A percentile compares a stretch with the other conserved stretches of the same genome.
Conservation (phyloP, 2,113 vertebrate species). For the Macquaria australasica region DNA sequence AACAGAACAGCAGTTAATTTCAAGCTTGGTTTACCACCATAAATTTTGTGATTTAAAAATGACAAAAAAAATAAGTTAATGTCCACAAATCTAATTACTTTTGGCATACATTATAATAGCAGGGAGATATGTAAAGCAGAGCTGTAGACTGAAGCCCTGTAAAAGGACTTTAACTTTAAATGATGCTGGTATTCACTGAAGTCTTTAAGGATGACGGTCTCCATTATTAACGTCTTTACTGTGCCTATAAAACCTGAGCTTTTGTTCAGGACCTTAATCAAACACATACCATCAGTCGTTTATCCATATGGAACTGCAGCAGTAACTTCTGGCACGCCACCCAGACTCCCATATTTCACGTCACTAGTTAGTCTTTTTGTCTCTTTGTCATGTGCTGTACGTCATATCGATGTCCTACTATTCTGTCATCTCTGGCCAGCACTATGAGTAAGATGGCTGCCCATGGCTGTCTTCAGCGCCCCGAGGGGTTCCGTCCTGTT, state of each 20-base stretch:
- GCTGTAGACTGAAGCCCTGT: neutral
- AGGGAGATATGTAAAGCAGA: neutral
- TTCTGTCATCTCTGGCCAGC: constrained; percentile 12
- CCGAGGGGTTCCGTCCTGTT: constrained; percentile 16
- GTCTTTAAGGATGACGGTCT: constrained; percentile 6
- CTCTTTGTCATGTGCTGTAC: constrained; percentile 19
- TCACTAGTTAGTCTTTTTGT: constrained; percentile 29
- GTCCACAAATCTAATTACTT: constrained; percentile 46
- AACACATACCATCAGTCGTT: constrained; percentile 26
- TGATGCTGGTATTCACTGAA: neutral
- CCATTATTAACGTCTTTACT: constrained; percentile 10
- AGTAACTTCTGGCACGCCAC: constrained; percentile 5
- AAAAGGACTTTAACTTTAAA: constrained; percentile 12
- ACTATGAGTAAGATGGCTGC: constrained; percentile 36
- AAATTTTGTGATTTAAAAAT: constrained; percentile 40
- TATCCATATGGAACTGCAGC: constrained; percentile 12
- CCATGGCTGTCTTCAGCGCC: constrained; percentile 14
- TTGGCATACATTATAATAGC: constrained; percentile 6
- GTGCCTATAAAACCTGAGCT: constrained; percentile 28
- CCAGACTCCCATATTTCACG: constrained; percentile 23
- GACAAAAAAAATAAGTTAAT: constrained; percentile 23
- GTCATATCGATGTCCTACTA: constrained; percentile 5
- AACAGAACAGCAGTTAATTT: constrained; percentile 44
- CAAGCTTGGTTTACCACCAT: constrained; percentile 52
- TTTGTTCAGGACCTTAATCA: constrained; percentile 36